Evolutionary conservation across 1,140 invertebrate species (phyloP).

Genomic region (Agraylea sexmaculata): DNA sequence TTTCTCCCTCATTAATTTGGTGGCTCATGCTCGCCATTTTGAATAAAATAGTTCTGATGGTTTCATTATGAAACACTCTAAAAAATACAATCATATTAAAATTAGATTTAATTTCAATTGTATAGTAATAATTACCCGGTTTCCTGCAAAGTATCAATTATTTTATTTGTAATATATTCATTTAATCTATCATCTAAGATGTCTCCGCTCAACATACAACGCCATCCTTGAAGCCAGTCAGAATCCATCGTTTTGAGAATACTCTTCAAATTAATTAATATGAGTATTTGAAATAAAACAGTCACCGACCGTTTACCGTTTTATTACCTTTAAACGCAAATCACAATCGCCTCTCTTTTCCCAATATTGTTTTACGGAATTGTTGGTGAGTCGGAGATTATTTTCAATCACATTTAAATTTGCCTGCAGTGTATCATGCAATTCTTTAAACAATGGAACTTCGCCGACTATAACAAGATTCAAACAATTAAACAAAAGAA

Average conservation of each 20-base stretch:
- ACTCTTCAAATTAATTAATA: conserved; percentile 31
- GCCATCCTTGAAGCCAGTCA: conserved; percentile 51
- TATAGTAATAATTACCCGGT: conserved; percentile 28
- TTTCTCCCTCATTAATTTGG: conserved; percentile 8
- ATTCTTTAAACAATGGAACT: conserved; percentile 33
- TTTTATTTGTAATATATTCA: conserved; percentile 37
- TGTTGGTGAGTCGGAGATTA: conserved; percentile 31
- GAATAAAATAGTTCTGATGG: conserved; percentile 32
- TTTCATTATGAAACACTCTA: conserved; percentile 18
- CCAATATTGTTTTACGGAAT: conserved; percentile 42
- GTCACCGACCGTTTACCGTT: no score
- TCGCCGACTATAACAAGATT: conserved; percentile 29
- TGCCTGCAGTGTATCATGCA: conserved; percentile 32
- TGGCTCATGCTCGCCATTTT: conserved; percentile 25
- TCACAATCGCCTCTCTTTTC: conserved; percentile 41
- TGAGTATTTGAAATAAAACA: no score
- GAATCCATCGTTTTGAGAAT: conserved; percentile 47
- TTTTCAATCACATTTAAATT: conserved; percentile 36
- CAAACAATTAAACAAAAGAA: conserved; percentile 7
- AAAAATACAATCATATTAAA: conserved; percentile 10
- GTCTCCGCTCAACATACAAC: conserved; percentile 45
- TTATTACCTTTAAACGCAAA: conserved; percentile 45
- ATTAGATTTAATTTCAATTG: conserved; percentile 2
- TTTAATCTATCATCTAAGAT: conserved; percentile 32
- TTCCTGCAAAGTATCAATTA: conserved; percentile 28